Conservation (phyloP, 2,888 invertebrate genomes). For the Andricus curvator region DNA sequence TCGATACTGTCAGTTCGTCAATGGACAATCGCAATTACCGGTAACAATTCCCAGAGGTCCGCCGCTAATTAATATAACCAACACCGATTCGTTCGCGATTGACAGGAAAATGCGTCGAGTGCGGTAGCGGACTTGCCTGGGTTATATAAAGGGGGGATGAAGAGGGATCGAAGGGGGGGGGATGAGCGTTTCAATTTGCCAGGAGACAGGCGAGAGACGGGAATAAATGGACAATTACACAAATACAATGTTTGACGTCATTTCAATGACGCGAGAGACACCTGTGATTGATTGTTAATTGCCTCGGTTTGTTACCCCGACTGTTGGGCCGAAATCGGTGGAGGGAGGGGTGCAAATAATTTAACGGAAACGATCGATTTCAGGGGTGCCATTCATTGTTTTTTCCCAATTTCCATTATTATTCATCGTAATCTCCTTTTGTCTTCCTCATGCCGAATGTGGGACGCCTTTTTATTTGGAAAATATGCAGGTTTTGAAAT, state of each 20-base stretch:
- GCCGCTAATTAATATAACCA: conserved; percentile 77
- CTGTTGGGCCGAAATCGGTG: conserved; percentile 46
- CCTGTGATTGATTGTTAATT: conserved; percentile 78
- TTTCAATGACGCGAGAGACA: conserved; percentile 78
- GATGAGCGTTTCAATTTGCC: conserved; percentile 73
- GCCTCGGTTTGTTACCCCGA: conserved; percentile 77
- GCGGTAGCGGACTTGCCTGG: conserved; percentile 56
- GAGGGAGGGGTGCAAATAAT: conserved; percentile 70
- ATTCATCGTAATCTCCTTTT: conserved; percentile 41
- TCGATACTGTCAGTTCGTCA: conserved; percentile 11
- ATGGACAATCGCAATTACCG: conserved; percentile 75
- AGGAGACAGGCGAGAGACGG: conserved; percentile 76
- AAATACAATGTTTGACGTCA: conserved; percentile 78
- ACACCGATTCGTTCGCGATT: conserved; percentile 75
- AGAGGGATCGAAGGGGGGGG: conserved; percentile 47
- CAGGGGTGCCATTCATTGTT: conserved; percentile 62
- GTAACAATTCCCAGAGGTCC: conserved; percentile 73
- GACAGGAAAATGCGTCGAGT: conserved; percentile 71
- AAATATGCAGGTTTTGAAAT: not conserved
- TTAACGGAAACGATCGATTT: conserved; percentile 75
- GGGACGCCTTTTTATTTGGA: not conserved
- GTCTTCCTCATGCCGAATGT: not conserved
- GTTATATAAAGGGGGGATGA: conserved; percentile 48
- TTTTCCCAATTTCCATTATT: conserved; percentile 58
- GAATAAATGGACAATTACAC: conserved; percentile 79